Conservation (phyloP, 2,797 vertebrate species). For the Mionectes olivaceus region DNA sequence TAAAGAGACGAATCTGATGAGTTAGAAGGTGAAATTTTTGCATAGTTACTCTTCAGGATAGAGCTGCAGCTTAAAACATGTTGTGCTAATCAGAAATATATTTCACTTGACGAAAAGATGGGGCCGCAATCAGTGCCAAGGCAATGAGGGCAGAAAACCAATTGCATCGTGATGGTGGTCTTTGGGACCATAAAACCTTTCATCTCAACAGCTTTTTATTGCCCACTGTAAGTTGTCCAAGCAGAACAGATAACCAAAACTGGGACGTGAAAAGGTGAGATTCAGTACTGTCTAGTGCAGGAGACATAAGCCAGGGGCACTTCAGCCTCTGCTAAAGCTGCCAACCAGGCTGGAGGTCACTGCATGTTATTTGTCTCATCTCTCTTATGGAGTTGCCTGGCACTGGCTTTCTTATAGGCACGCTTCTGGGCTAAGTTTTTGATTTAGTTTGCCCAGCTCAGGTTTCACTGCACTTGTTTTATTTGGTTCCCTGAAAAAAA, state of each 20-base stretch:
- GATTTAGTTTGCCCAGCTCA: background rate
- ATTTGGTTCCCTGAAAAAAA: background rate
- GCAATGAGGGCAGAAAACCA: background rate
- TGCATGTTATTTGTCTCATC: background rate
- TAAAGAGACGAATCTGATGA: constrained; percentile 32
- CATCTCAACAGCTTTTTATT: background rate
- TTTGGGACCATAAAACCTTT: background rate
- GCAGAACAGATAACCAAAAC: background rate
- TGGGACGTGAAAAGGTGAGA: background rate
- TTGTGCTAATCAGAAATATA: background rate
- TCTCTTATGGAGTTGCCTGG: background rate
- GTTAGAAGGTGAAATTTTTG: constrained; percentile 17
- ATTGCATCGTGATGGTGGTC: background rate
- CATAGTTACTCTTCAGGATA: background rate
- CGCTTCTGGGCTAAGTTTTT: background rate
- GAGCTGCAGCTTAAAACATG: background rate
- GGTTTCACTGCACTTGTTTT: background rate
- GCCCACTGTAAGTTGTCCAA: background rate
- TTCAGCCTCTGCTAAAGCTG: background rate
- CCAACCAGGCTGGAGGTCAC: background rate
- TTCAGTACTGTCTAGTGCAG: background rate
- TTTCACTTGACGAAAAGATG: background rate
- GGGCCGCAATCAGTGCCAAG: background rate
- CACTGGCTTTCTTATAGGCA: background rate
- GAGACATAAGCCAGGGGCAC: background rate